Evolutionary conservation across 2,113 vertebrate genomes (phyloP).

Genomic region (Bambusicola thoracicus): DNA sequence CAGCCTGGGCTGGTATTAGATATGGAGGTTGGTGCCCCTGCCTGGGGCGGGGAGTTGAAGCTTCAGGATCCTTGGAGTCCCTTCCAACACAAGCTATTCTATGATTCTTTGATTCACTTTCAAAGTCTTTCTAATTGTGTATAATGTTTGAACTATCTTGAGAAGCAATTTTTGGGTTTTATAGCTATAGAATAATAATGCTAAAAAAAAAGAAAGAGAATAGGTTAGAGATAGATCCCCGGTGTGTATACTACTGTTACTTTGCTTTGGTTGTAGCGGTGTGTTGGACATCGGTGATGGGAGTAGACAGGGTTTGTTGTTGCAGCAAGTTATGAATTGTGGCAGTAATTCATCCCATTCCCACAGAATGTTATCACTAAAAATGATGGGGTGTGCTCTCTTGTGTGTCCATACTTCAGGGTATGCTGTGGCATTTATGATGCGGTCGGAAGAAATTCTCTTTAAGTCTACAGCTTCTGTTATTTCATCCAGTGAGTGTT

Average conservation of each 20-base stretch:
- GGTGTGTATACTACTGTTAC: background rate
- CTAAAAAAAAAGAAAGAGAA: background rate
- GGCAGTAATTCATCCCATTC: background rate
- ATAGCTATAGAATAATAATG: background rate
- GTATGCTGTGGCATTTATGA: background rate
- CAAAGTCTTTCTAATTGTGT: background rate
- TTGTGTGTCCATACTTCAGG: background rate
- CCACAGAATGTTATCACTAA: background rate
- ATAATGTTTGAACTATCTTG: background rate
- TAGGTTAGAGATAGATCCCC: background rate
- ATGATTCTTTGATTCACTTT: background rate
- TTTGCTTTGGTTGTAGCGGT: background rate
- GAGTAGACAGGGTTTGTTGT: background rate
- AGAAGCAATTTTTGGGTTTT: background rate
- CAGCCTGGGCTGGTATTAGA: no score
- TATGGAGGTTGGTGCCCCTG: no score
- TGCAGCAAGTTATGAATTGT: background rate
- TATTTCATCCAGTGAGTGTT: background rate
- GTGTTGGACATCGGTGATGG: background rate
- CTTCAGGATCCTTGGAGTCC: no score
- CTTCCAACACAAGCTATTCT: no score
- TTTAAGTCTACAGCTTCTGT: background rate
- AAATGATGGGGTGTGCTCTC: background rate
- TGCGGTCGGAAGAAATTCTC: background rate
- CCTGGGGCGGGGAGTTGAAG: no score